Conservation (phyloP, 2,113 vertebrate species). For the Aspidoscelis tigris region DNA sequence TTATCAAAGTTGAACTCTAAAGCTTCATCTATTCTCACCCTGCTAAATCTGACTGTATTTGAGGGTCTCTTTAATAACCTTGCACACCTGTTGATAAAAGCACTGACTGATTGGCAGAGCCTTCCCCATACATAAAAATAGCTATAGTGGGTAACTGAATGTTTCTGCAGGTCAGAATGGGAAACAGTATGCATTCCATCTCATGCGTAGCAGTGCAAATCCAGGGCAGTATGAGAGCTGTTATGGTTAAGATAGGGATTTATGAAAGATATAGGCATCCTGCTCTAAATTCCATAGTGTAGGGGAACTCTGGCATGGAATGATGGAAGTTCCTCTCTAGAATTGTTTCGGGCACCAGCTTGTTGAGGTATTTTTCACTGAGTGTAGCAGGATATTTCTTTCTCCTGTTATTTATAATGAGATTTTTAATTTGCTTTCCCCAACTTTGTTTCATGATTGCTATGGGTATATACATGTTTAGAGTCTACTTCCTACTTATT, state of each 20-base stretch:
- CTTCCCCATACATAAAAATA: slow-evolving; percentile 12
- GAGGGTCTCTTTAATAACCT: slow-evolving; percentile 1
- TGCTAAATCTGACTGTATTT: slow-evolving; percentile 2
- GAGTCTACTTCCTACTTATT: no score
- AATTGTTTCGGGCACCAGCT: no score
- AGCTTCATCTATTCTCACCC: background rate
- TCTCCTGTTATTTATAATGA: no score
- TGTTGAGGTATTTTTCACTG: no score
- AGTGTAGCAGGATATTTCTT: no score
- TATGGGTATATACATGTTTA: no score
- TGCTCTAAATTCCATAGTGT: no score
- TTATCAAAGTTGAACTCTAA: background rate
- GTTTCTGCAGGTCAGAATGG: background rate
- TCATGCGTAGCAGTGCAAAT: background rate
- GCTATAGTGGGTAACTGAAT: background rate
- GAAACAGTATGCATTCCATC: background rate
- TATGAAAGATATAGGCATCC: background rate
- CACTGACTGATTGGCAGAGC: background rate
- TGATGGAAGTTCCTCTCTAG: no score
- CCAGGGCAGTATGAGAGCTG: background rate
- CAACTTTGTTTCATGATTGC: no score
- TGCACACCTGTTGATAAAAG: slow-evolving; percentile 19
- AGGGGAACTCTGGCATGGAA: no score
- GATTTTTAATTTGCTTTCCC: no score
- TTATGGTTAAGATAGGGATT: background rate